Conservation (phyloP, 1,140 invertebrate genomes). For the Yoshiicerus persimilis region DNA sequence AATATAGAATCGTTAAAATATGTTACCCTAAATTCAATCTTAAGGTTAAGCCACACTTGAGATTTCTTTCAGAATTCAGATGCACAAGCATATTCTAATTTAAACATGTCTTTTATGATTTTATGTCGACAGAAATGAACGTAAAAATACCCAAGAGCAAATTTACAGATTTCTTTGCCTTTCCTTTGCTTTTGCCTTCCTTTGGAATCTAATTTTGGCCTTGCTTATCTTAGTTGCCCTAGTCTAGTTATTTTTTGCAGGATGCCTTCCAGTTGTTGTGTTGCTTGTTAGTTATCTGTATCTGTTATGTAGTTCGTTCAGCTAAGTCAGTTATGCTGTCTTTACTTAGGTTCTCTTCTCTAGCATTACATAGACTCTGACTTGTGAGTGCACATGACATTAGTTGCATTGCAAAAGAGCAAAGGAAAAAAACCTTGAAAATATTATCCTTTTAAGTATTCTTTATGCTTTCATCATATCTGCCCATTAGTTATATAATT, state of each 20-base stretch:
- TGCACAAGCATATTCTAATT: background rate
- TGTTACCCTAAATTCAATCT: background rate
- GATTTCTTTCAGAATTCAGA: background rate
- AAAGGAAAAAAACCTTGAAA: background rate
- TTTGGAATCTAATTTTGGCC: background rate
- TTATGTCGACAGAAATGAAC: background rate
- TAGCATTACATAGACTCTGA: background rate
- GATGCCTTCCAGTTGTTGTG: background rate
- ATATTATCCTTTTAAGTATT: slow-evolving; percentile 6
- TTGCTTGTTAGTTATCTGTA: background rate
- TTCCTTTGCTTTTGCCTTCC: background rate
- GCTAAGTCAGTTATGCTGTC: background rate
- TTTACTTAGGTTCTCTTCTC: background rate
- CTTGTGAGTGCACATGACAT: slow-evolving; percentile 9
- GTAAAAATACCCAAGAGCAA: background rate
- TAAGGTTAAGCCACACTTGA: background rate
- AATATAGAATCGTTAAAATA: background rate
- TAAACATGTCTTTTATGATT: background rate
- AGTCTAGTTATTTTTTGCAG: background rate
- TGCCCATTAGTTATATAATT: background rate
- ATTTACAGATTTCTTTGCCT: background rate
- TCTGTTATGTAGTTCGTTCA: background rate
- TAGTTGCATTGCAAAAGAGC: background rate
- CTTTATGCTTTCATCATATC: slow-evolving; percentile 1
- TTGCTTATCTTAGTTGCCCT: background rate